A percentile compares a stretch with the other conserved stretches of the same genome.
These are phyloP conservation scores for Tiliacea aurago DNA, from an alignment of 2,888 invertebrate genomes.

Conservation along the genomic window DNA sequence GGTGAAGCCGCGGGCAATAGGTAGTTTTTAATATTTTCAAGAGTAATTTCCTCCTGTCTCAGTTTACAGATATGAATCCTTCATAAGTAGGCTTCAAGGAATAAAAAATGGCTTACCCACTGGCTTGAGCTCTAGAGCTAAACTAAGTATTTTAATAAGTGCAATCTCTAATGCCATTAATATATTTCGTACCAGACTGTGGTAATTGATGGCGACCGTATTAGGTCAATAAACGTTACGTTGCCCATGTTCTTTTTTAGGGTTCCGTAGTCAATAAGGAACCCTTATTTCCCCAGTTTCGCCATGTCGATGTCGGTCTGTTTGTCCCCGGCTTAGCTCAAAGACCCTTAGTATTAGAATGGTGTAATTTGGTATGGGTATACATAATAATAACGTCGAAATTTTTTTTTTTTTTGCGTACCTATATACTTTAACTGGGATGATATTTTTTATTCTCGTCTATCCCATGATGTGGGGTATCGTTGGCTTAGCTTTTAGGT, in stretches of 20 bases:
- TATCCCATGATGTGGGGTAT: no score
- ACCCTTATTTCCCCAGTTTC: no score
- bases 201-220: conserved; percentile 18
- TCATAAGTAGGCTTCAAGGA: neutral
- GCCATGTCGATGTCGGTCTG: no score
- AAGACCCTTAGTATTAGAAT: no score
- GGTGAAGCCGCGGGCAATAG: neutral
- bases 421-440: no score
- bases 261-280: no score
- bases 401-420: no score
- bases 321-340: no score
- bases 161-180: conserved; percentile 17
- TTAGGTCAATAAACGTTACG: conserved; percentile 22
- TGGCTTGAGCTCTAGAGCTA: neutral
- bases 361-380: no score
- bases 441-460: no score
- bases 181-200: conserved; percentile 9
- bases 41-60: neutral
- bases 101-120: conserved; percentile 11
- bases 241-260: conserved; percentile 10
- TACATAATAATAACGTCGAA: no score
- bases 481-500: no score
- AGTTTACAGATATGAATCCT: conserved; percentile 8
- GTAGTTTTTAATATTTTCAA: neutral
- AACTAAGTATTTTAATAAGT: conserved; percentile 8